Evolutionary conservation across 2,113 vertebrate species (phyloP), one percentile per base, ranked within the genome.

Genomic region (Hippolais icterina): DNA sequence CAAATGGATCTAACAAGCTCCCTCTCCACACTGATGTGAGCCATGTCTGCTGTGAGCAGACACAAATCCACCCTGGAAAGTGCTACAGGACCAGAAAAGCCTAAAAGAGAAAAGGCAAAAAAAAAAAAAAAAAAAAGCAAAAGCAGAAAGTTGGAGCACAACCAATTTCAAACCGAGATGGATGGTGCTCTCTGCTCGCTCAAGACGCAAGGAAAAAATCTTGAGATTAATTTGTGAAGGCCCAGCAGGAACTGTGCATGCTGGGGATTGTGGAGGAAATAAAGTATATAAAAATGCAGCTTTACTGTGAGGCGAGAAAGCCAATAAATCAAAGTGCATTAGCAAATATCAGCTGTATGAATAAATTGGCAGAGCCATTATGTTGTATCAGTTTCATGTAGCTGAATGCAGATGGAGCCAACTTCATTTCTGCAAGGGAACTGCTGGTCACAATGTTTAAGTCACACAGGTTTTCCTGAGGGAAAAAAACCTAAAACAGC

Each of bases 311-410:
- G 74, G 44, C 29, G 5, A 81, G 74, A 79, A 90, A 79, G 90
- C 25, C 47, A 78, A 94, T 96, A 96, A 90, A 93, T 94, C 83
- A 92, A 92, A 92, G 47, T 14, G 23, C 69, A 85, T 95, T 91
- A 95, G 92, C 59, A 96, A 94, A 83, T 90, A 95, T 91, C 89
- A 93, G 87, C 88, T 74, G 68, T 61, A 81, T 47, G 89, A 94
- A 92, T 85, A 90, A 80, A 91, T 66, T 85, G 75, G 66, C 65
- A 83, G 50, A 79, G 57, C 59, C 50, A 33, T 79, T 83, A n/a
- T 46, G 28, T 75, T 81, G 50, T 42, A 91, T 28, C 44, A 42
- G 28, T 74, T 70, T 77, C 65, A 46, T 28, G 35, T 22, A 83
- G 82, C 18, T 85, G 61, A 94, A 91, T 83, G 74, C 60, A 93